These are phyloP conservation scores for Centruroides vittatus DNA, from an alignment of 1,140 invertebrate genomes.

Conservation along the genomic window DNA sequence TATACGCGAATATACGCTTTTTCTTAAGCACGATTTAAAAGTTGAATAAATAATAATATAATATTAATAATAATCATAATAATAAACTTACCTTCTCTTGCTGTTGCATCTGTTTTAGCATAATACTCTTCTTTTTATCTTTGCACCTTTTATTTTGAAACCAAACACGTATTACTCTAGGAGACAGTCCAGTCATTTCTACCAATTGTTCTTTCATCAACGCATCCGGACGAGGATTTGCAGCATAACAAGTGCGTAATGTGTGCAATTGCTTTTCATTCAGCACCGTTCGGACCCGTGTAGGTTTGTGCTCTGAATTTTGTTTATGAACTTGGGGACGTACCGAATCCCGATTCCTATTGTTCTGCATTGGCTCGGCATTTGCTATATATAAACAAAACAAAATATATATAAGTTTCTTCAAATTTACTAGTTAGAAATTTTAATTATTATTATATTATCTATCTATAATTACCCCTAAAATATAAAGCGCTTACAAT, in stretches of 20 bases:
- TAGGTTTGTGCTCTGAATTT: slow-evolving; percentile 55
- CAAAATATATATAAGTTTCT: no score
- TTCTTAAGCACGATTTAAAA: no score
- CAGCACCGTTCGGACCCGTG: slow-evolving; percentile 88
- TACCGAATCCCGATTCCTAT: slow-evolving; percentile 13
- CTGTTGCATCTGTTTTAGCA: slow-evolving; percentile 92
- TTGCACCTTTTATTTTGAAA: slow-evolving; percentile 99
- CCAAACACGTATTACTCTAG: slow-evolving; percentile 93
- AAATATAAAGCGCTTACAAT: no score
- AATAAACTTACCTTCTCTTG: slow-evolving; percentile 74
- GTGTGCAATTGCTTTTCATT: slow-evolving; percentile 98
- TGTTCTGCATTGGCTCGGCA: slow-evolving; percentile 18
- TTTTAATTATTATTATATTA: no score
- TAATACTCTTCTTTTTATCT: slow-evolving; percentile 94
- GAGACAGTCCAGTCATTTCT: slow-evolving; percentile 93
- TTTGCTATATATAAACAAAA: slow-evolving; percentile 7
- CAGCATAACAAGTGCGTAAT: slow-evolving; percentile 79
- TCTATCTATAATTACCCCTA: no score
- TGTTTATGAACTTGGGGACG: slow-evolving; percentile 19
- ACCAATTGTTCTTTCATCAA: slow-evolving; percentile 99
- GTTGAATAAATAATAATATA: background rate
- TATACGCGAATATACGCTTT: no score
- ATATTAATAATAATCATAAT: background rate
- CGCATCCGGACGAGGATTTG: slow-evolving; percentile 94
- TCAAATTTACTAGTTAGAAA: no score